These are phyloP conservation scores for Conus ventricosus DNA, from an alignment of 1,140 invertebrate genomes.

Conservation along the genomic window DNA sequence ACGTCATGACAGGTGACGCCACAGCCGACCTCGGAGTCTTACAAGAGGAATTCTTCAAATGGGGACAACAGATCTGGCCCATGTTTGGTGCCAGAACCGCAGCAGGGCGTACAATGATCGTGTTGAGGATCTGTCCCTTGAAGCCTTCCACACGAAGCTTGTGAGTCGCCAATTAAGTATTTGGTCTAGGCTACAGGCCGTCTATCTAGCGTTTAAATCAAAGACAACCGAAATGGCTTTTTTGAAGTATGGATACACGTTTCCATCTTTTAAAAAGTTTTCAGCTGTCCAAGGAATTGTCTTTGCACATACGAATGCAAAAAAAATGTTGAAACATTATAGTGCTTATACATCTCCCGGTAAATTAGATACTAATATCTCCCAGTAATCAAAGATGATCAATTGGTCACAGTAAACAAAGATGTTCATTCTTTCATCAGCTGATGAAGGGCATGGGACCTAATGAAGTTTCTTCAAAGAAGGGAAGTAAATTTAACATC, in stretches of 20 bases:
- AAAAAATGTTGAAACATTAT: too few species aligned
- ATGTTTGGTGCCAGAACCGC: background rate
- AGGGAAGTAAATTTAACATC: too few species aligned
- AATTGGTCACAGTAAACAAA: too few species aligned
- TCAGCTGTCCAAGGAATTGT: too few species aligned
- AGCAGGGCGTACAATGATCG: conserved; percentile 13
- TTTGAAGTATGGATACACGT: background rate
- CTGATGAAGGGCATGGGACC: background rate
- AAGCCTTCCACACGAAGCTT: background rate
- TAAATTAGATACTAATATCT: too few species aligned
- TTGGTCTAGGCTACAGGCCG: too few species aligned
- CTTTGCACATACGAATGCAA: too few species aligned
- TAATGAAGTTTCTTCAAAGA: background rate
- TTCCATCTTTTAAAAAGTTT: too few species aligned
- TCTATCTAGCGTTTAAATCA: too few species aligned
- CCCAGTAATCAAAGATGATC: too few species aligned
- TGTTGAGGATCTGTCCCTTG: background rate
- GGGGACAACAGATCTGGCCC: background rate
- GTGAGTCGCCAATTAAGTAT: background rate
- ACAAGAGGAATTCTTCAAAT: conserved; percentile 12
- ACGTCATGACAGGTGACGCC: conserved; percentile 2
- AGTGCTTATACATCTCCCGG: too few species aligned
- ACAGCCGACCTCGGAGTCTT: background rate
- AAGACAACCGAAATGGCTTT: background rate
- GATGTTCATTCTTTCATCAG: too few species aligned